Percentiles rank a stretch among this genome's conserved stretches.
These are phyloP conservation scores for Riparia riparia DNA, from an alignment of 2,113 vertebrate genomes.

Conservation along the genomic window DNA sequence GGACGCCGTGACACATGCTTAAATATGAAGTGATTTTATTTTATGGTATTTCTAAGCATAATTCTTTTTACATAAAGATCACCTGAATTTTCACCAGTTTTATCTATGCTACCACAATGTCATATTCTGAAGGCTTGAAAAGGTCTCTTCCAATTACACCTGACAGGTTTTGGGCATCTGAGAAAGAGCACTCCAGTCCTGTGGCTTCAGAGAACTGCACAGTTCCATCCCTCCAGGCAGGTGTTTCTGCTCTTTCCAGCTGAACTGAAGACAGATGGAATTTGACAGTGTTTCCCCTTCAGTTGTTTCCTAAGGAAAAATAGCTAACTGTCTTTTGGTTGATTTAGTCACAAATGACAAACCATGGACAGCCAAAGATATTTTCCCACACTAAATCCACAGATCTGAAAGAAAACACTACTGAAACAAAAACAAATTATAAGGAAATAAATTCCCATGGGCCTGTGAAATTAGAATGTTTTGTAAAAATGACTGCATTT, in stretches of 20 bases:
- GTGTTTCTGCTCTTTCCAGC: slow-evolving; percentile 46
- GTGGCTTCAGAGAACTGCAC: neutral
- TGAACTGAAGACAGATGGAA: slow-evolving; percentile 45
- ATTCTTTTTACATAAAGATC: neutral
- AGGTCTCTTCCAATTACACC: slow-evolving; percentile 51
- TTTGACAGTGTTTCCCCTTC: slow-evolving; percentile 49
- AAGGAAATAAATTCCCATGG: neutral
- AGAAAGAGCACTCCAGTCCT: neutral
- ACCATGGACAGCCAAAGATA: slow-evolving; percentile 24
- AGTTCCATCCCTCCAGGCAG: slow-evolving; percentile 50
- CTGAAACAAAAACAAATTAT: neutral
- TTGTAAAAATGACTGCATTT: neutral
- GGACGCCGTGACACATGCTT: neutral
- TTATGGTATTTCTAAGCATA: neutral
- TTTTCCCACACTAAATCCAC: slow-evolving; percentile 2
- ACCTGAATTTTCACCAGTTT: slow-evolving; percentile 1
- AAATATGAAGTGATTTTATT: neutral
- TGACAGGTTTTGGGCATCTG: slow-evolving; percentile 33
- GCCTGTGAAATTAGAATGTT: neutral
- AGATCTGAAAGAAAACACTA: neutral
- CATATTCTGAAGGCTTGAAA: slow-evolving; percentile 49
- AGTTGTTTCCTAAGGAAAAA: slow-evolving; percentile 38
- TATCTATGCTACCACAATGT: neutral
- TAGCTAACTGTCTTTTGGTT: slow-evolving; percentile 46
- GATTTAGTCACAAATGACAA: slow-evolving; percentile 37